These are phyloP conservation scores for Phaedon cochleariae DNA, from an alignment of 2,888 invertebrate species.

Conservation along the genomic window DNA sequence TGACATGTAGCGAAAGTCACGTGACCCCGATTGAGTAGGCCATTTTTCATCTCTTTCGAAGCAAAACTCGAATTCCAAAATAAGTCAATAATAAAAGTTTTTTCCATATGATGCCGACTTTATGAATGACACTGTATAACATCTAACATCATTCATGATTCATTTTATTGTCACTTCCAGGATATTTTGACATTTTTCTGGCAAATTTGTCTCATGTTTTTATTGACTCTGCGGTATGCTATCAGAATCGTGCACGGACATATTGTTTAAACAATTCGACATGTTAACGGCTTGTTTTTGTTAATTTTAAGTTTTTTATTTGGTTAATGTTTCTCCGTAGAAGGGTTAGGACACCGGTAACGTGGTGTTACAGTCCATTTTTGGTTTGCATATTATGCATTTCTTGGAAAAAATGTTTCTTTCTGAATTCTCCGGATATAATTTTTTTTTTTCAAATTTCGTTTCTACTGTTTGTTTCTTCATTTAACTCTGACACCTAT, in stretches of 20 bases:
- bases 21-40: too few species aligned
- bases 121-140: too few species aligned
- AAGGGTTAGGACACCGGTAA: conserved; percentile 24
- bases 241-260: neutral
- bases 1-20: too few species aligned
- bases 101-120: too few species aligned
- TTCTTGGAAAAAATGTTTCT: conserved; percentile 19
- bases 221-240: neutral
- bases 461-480: neutral
- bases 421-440: neutral
- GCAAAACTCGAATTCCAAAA: too few species aligned
- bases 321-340: conserved; percentile 21
- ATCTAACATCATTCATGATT: too few species aligned
- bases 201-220: neutral
- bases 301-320: conserved; percentile 28
- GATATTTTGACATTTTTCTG: neutral
- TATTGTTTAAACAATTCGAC: neutral
- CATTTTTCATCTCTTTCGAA: too few species aligned
- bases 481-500: neutral
- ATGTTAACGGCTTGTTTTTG: conserved; percentile 23
- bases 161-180: too few species aligned
- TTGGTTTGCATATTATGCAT: conserved; percentile 27
- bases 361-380: conserved; percentile 24
- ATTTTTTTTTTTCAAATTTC: neutral
- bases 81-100: too few species aligned